Conservation (phyloP, 2,888 invertebrate species). For the Caenorhabditis afra region DNA sequence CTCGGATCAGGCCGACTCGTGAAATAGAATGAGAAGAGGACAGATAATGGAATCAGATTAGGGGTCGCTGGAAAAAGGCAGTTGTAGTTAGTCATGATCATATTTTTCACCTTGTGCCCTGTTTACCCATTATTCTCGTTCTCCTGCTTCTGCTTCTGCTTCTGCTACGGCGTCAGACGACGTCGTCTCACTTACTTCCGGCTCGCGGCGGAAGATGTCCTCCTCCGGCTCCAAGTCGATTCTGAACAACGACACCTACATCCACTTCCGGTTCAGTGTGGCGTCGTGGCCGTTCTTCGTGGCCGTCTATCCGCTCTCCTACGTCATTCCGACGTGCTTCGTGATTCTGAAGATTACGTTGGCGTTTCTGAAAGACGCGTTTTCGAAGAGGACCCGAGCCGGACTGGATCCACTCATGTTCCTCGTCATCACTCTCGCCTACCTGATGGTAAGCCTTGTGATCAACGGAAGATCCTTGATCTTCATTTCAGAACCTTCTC, state of each 20-base stretch:
- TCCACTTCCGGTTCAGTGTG: not conserved
- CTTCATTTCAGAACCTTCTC: conserved; percentile 5
- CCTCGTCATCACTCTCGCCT: conserved; percentile 5
- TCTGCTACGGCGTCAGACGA: no score
- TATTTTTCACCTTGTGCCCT: no score
- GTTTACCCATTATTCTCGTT: no score
- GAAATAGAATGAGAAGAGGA: no score
- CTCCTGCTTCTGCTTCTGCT: no score
- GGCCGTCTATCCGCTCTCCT: not conserved
- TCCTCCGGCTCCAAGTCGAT: conserved; percentile 11
- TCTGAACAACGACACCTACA: not conserved
- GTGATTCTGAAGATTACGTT: no score
- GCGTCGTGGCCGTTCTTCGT: not conserved
- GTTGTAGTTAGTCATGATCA: no score
- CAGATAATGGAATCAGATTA: no score
- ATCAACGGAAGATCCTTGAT: not conserved
- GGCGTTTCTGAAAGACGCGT: not conserved
- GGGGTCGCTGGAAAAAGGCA: no score
- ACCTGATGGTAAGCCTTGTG: conserved; percentile 1
- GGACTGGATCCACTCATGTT: conserved; percentile 15
- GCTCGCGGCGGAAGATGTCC: no score
- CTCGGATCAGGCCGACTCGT: conserved; percentile 24
- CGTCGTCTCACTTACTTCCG: no score
- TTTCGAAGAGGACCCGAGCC: not conserved
- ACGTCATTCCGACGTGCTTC: not conserved